Evolutionary conservation across 2,113 vertebrate species (phyloP).

Genomic region (Proterorhinus semilunaris): DNA sequence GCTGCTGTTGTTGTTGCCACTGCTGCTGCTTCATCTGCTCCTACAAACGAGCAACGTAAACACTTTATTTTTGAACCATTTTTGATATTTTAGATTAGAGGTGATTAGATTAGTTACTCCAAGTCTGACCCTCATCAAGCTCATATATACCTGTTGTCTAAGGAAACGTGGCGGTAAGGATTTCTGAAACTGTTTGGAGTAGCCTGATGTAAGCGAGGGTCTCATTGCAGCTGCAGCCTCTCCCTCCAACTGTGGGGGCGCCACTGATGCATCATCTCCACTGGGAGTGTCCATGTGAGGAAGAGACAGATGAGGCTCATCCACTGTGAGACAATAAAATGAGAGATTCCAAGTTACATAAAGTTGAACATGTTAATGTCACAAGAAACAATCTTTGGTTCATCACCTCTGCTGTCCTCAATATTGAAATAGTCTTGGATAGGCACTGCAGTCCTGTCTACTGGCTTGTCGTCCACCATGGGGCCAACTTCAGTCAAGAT

Average conservation of each 20-base stretch:
- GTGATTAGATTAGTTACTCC: too few relatives aligned
- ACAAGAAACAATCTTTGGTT: neutral
- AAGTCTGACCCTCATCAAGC: neutral
- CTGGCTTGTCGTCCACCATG: conserved; percentile 73
- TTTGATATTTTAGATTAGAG: too few relatives aligned
- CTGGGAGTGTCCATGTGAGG: conserved; percentile 66
- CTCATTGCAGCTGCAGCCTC: conserved; percentile 87
- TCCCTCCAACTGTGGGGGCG: conserved; percentile 80
- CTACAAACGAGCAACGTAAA: conserved; percentile 58
- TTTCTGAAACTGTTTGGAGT: conserved; percentile 98
- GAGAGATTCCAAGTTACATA: neutral
- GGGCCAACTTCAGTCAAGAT: conserved; percentile 57
- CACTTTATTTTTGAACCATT: neutral
- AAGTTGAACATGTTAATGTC: neutral
- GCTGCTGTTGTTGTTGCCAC: conserved; percentile 88
- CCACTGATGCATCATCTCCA: conserved; percentile 64
- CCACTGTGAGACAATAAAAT: conserved; percentile 48
- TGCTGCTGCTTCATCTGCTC: conserved; percentile 97
- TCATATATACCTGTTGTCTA: conserved; percentile 86
- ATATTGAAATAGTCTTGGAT: conserved; percentile 74
- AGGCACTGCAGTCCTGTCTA: conserved; percentile 71
- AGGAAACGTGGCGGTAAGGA: conserved; percentile 96
- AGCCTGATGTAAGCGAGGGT: conserved; percentile 88
- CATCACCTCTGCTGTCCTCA: conserved; percentile 71
- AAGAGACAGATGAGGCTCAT: conserved; percentile 68